Evolutionary conservation across 2,888 invertebrate genomes (phyloP).

Genomic region (Drosophila histrio): DNA sequence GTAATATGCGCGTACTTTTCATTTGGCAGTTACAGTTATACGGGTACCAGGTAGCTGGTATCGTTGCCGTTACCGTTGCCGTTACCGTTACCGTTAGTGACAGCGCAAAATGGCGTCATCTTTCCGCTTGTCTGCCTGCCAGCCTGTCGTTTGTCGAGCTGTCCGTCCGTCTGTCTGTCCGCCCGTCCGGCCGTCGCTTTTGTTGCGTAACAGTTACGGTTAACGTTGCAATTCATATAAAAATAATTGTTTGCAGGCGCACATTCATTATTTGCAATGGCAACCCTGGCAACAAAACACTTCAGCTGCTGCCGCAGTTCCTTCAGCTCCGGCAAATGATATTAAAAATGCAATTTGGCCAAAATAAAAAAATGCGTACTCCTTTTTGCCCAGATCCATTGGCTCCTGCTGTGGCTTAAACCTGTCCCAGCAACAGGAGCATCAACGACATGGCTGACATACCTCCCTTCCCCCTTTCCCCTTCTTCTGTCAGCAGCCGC

Average conservation of each 20-base stretch:
- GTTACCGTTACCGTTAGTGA: constrained; percentile 66
- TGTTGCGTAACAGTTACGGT: constrained; percentile 31
- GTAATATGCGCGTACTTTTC: constrained; percentile 69
- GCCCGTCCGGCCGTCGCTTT: constrained; percentile 1
- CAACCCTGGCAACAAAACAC: constrained; percentile 41
- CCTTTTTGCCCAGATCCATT: constrained; percentile 20
- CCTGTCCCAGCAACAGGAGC: not conserved
- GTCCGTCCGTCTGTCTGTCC: constrained; percentile 12
- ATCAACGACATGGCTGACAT: not conserved
- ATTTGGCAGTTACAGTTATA: constrained; percentile 61
- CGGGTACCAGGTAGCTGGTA: constrained; percentile 8
- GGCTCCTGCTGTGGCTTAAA: constrained; percentile 17
- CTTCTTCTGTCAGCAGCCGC: not conserved
- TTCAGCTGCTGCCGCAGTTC: constrained; percentile 1
- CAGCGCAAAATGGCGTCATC: constrained; percentile 50
- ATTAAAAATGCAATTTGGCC: constrained; percentile 76
- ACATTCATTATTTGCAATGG: constrained; percentile 66
- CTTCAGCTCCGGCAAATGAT: constrained; percentile 40
- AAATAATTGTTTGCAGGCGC: constrained; percentile 73
- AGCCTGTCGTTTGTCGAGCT: constrained; percentile 12
- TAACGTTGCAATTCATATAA: constrained; percentile 69
- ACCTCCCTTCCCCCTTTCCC: not conserved
- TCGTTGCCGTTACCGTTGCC: constrained; percentile 5
- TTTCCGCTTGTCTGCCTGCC: constrained; percentile 15
- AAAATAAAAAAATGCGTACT: constrained; percentile 28